Evolutionary conservation across 2,113 vertebrate genomes (phyloP).

Genomic region (Amblyornis subalaris): DNA sequence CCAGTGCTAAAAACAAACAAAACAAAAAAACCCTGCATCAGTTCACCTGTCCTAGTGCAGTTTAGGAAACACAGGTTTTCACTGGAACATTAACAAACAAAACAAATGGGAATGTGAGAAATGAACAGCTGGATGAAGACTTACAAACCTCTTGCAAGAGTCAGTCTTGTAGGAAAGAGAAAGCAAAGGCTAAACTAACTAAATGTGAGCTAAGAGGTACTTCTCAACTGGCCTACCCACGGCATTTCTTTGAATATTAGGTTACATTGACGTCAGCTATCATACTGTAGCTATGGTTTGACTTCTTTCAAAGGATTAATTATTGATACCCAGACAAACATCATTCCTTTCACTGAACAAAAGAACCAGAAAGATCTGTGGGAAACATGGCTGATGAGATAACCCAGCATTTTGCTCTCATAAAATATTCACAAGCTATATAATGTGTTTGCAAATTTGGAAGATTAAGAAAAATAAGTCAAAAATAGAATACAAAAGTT

Average conservation of each 20-base stretch:
- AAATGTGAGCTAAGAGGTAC: background rate
- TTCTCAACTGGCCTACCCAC: background rate
- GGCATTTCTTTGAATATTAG: background rate
- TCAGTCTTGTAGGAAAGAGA: background rate
- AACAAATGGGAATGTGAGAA: background rate
- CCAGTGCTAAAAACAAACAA: background rate
- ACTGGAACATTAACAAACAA: background rate
- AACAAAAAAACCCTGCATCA: background rate
- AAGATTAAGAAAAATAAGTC: background rate
- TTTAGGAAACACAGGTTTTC: background rate
- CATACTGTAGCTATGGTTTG: background rate
- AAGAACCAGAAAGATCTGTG: background rate
- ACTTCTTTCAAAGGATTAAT: constrained; percentile 41
- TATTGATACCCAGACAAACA: constrained; percentile 33
- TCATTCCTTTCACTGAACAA: background rate
- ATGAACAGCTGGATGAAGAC: background rate
- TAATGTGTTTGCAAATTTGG: background rate
- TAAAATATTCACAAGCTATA: constrained; percentile 25
- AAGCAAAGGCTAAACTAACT: background rate
- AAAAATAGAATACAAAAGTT: background rate
- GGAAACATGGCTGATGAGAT: constrained; percentile 4
- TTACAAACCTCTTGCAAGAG: background rate
- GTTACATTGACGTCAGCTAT: background rate
- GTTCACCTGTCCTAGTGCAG: background rate
- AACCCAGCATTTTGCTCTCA: constrained; percentile 18